Evolutionary conservation across 2,888 invertebrate species (phyloP).

Genomic region (Clivina fossor): DNA sequence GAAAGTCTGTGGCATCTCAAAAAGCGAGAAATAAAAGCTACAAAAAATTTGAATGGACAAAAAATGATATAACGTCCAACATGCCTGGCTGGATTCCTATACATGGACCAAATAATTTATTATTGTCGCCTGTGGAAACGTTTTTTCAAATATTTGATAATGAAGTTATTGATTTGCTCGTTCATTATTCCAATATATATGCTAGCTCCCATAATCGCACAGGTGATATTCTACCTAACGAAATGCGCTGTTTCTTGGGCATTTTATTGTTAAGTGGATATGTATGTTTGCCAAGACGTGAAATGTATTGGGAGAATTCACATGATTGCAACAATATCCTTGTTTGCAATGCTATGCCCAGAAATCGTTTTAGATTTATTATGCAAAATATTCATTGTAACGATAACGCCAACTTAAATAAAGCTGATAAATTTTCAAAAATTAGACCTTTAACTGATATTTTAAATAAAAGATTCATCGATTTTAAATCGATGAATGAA

Average conservation of each 20-base stretch:
- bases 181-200: constrained; percentile 2
- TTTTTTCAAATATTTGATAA: constrained; percentile 5
- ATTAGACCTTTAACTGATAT: constrained; percentile 1
- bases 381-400: constrained; percentile 9
- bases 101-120: background rate
- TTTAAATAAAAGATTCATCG: constrained; percentile 14
- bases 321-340: constrained; percentile 30
- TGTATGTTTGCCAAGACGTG: constrained; percentile 38
- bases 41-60: constrained; percentile 8
- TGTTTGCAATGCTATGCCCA: constrained; percentile 22
- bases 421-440: constrained; percentile 14
- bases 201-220: background rate
- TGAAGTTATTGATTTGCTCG: constrained; percentile 8
- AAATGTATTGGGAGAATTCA: constrained; percentile 44
- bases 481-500: constrained; percentile 22
- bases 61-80: constrained; percentile 8
- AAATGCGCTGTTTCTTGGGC: constrained; percentile 34
- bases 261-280: constrained; percentile 44
- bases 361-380: constrained; percentile 23
- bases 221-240: background rate
- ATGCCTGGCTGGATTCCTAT: background rate
- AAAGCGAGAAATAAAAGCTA: background rate
- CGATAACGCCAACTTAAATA: constrained; percentile 38
- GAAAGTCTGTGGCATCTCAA: background rate
- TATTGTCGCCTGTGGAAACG: constrained; percentile 9